Evolutionary conservation across 2,888 invertebrate species (phyloP).

Genomic region (Pammene aurita): DNA sequence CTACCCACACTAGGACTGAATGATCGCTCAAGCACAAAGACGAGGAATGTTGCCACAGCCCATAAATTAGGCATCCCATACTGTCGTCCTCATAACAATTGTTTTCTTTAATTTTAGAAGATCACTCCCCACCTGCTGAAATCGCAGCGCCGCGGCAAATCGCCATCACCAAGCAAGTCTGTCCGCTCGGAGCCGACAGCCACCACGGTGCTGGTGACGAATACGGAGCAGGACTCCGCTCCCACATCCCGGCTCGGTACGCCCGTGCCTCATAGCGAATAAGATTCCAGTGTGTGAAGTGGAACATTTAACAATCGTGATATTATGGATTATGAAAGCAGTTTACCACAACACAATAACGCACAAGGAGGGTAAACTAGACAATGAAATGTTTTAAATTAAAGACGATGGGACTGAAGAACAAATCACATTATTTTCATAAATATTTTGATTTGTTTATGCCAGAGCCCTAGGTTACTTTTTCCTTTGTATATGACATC

Average conservation of each 20-base stretch:
- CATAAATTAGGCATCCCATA: too few relatives aligned
- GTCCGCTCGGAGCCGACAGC: slow-evolving; percentile 69
- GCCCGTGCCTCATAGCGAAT: slow-evolving; percentile 53
- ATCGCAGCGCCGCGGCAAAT: slow-evolving; percentile 54
- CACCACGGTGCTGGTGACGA: slow-evolving; percentile 71
- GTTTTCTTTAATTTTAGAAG: slow-evolving; percentile 56
- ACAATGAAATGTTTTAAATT: too few relatives aligned
- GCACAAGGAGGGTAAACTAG: background rate
- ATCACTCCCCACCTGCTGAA: slow-evolving; percentile 65
- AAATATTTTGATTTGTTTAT: too few relatives aligned
- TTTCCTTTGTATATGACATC: too few relatives aligned
- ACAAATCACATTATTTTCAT: too few relatives aligned
- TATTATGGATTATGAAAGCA: background rate
- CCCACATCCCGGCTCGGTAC: slow-evolving; percentile 59
- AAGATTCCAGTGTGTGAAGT: slow-evolving; percentile 12
- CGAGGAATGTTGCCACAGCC: too few relatives aligned
- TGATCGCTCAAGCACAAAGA: too few relatives aligned
- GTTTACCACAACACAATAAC: background rate
- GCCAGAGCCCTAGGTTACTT: too few relatives aligned
- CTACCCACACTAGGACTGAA: too few relatives aligned
- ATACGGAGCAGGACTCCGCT: slow-evolving; percentile 59
- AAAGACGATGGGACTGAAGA: too few relatives aligned
- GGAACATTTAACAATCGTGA: background rate
- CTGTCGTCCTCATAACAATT: background rate
- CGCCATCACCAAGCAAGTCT: slow-evolving; percentile 60